Evolutionary conservation across 2,113 vertebrate genomes (phyloP), one percentile per base, ranked within the genome.

Genomic region (Chamaea fasciata): DNA sequence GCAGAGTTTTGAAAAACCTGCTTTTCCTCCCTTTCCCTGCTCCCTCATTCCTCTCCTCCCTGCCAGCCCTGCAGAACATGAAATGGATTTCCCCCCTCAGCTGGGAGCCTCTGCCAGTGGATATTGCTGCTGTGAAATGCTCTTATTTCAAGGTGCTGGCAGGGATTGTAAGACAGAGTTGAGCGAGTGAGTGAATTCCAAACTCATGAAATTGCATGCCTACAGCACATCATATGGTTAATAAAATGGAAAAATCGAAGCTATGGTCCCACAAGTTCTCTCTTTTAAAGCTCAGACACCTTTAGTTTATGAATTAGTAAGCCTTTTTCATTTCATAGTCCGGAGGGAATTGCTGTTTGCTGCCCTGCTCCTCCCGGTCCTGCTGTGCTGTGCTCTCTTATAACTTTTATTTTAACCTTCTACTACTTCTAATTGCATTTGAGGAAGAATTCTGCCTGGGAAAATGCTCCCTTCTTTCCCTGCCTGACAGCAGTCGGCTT

Each of bases 291-390:
- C 73, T 68, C 81, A 78, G 90, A 67, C 55, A 88, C 87, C 89
- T 96, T 50, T 47, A 59, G 90, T 94, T 97, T 96, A 95, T 94
- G 90, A 97, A 97, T 97, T 95, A 96, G 65, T 90, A 94, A 96
- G 76, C n/a, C 82, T 84, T 94, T 95, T 93, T 83, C 89, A 92
- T 95, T 91, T 94, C 84, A 13, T 23, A 83, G 46, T 84, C 95
- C 78, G 10, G 24, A 46, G 90, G 93, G 96, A 89, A 81, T 80
- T 64, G 22, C 52, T 83, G 57, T 50, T 96, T 93, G 77, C 87
- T 94, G 59, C 70, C 62, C 89, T 78, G 23, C 52, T 94, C 81
- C 88, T 97, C 90, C 26, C 2, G 0, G 88, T 57, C 83, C 62
- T 84, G 49, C 89, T 95, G 68, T 84, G 87, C 71, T 77, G 65